Evolutionary conservation across 2,113 vertebrate species (phyloP).

Genomic region (Pseudopodoces humilis): DNA sequence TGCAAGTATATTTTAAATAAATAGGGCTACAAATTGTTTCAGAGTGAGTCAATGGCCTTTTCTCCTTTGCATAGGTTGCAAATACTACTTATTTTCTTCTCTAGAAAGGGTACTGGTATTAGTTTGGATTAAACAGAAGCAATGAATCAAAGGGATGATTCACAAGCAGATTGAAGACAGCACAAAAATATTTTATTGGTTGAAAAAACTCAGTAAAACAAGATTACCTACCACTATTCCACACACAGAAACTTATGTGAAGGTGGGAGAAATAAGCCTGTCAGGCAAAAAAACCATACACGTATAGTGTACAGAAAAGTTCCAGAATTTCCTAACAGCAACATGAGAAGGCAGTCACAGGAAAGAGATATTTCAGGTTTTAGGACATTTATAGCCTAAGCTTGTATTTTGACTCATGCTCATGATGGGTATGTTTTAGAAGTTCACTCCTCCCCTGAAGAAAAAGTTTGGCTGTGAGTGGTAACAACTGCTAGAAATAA

Average conservation of each 20-base stretch:
- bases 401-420: neutral
- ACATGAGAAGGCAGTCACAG: neutral
- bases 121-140: neutral
- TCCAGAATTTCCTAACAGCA: neutral
- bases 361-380: neutral
- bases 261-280: neutral
- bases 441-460: neutral
- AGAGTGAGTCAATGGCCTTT: neutral
- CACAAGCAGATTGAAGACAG: neutral
- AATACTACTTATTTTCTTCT: neutral
- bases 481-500: neutral
- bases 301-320: neutral
- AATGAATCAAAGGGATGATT: neutral
- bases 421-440: neutral
- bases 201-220: neutral
- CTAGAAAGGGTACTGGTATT: neutral
- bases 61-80: accelerated
- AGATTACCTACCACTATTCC: neutral
- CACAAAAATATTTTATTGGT: neutral
- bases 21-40: neutral
- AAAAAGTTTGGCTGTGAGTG: neutral
- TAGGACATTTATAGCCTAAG: neutral
- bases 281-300: neutral
- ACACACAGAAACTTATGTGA: neutral
- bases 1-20: neutral